These are phyloP conservation scores for Luperina testacea DNA, from an alignment of 2,888 invertebrate genomes.

Conservation along the genomic window DNA sequence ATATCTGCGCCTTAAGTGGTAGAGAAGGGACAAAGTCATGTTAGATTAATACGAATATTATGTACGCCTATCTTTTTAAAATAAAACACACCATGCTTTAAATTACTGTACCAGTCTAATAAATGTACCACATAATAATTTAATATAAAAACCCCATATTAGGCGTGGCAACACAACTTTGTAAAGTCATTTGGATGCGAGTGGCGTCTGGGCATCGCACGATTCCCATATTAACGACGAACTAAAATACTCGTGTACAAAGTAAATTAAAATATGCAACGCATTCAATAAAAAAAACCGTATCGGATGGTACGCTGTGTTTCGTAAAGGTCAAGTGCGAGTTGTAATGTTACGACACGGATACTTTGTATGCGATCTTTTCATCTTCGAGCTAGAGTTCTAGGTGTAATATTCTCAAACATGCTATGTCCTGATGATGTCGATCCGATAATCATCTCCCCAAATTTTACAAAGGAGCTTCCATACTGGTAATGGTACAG, in stretches of 20 bases:
- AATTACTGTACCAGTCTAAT: conserved; percentile 34
- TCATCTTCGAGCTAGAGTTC: not conserved
- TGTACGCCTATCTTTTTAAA: not conserved
- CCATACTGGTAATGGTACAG: not conserved
- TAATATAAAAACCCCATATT: conserved; percentile 48
- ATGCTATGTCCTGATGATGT: not conserved
- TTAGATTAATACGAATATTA: conserved; percentile 13
- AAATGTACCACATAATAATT: conserved; percentile 52
- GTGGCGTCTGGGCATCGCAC: conserved; percentile 47
- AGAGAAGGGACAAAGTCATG: not conserved
- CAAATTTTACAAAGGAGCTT: not conserved
- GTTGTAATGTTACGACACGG: conserved; percentile 7
- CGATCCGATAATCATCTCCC: not conserved
- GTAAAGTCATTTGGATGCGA: conserved; percentile 58
- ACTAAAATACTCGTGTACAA: conserved; percentile 52
- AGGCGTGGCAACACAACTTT: conserved; percentile 54
- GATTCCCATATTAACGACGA: conserved; percentile 55
- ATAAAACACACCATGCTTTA: conserved; percentile 5
- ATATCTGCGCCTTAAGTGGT: too few species aligned
- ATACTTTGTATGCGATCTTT: not conserved
- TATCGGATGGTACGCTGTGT: conserved; percentile 50
- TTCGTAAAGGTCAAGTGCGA: conserved; percentile 50
- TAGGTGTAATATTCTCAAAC: too few species aligned
- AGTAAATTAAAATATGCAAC: conserved; percentile 63
- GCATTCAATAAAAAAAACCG: conserved; percentile 58